Conservation (phyloP, 2,113 vertebrate genomes). For the Daboia siamensis region DNA sequence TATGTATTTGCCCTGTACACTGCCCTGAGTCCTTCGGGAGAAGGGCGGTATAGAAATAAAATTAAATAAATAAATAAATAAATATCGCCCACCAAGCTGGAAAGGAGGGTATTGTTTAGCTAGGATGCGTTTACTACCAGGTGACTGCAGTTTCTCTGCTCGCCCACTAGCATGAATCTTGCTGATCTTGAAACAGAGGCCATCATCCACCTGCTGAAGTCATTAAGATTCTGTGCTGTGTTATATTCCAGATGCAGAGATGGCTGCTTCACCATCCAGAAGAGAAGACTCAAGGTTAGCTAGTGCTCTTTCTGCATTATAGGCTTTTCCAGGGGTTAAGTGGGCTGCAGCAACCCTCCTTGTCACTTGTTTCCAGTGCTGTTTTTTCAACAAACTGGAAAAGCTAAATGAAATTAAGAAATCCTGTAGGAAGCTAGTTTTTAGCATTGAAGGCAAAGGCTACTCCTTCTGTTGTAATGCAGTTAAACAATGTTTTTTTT, state of each 20-base stretch:
- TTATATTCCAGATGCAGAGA: slow-evolving; percentile 60
- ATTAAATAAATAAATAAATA: no score
- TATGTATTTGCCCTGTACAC: no score
- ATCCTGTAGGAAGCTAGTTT: background rate
- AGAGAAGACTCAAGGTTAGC: slow-evolving; percentile 48
- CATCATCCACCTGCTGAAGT: background rate
- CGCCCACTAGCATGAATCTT: background rate
- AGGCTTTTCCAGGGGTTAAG: background rate
- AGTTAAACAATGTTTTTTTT: background rate
- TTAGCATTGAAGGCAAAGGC: background rate
- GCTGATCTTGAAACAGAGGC: background rate
- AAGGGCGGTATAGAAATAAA: no score
- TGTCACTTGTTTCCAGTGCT: background rate
- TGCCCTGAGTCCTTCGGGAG: no score
- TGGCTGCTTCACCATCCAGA: slow-evolving; percentile 34
- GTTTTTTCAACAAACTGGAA: background rate
- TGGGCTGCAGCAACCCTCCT: background rate
- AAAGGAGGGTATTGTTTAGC: background rate
- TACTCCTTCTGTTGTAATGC: background rate
- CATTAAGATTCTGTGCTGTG: background rate
- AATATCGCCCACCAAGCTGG: background rate
- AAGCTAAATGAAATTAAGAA: background rate
- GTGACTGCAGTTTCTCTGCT: background rate
- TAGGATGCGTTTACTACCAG: background rate
- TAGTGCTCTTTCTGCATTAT: background rate